Conservation (phyloP, 2,888 invertebrate species). For the Halictus quadricinctus region DNA sequence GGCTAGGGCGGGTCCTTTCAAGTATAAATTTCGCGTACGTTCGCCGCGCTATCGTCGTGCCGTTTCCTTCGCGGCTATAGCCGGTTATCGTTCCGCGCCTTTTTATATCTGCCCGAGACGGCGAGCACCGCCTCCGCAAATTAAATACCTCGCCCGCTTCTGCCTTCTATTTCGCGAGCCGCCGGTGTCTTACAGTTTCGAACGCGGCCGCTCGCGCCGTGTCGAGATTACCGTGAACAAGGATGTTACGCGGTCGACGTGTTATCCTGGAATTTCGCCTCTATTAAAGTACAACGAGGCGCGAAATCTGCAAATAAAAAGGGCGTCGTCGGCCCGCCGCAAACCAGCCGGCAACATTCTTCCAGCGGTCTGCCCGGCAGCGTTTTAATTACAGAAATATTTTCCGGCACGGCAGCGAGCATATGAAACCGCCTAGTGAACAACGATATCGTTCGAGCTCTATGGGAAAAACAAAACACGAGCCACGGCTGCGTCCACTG, state of each 20-base stretch:
- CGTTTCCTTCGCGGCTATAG: not conserved
- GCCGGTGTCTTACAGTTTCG: slow-evolving; percentile 57
- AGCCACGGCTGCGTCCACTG: not conserved
- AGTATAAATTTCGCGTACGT: slow-evolving; percentile 45
- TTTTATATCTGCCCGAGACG: slow-evolving; percentile 57
- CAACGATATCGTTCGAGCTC: slow-evolving; percentile 1
- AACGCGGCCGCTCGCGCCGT: slow-evolving; percentile 33
- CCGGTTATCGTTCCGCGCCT: slow-evolving; percentile 68
- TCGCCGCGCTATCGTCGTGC: slow-evolving; percentile 27
- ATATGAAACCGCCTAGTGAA: slow-evolving; percentile 5
- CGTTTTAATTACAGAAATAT: slow-evolving; percentile 53
- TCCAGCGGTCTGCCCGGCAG: not conserved
- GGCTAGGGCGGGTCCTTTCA: not conserved
- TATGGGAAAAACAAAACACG: not conserved
- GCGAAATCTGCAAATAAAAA: slow-evolving; percentile 50
- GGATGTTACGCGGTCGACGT: slow-evolving; percentile 45
- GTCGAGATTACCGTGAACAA: slow-evolving; percentile 49
- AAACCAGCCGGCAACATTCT: slow-evolving; percentile 17
- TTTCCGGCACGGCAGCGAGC: not conserved
- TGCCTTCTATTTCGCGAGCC: slow-evolving; percentile 44
- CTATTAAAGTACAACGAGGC: slow-evolving; percentile 44
- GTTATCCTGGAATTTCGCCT: slow-evolving; percentile 54
- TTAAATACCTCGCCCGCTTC: slow-evolving; percentile 67
- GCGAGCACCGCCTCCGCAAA: slow-evolving; percentile 56
- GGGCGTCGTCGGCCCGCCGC: not conserved